Base-by-base conservation (phyloP, 37 sponge, comb jelly and placozoan species). In the Bolinopsis microptera region DNA sequence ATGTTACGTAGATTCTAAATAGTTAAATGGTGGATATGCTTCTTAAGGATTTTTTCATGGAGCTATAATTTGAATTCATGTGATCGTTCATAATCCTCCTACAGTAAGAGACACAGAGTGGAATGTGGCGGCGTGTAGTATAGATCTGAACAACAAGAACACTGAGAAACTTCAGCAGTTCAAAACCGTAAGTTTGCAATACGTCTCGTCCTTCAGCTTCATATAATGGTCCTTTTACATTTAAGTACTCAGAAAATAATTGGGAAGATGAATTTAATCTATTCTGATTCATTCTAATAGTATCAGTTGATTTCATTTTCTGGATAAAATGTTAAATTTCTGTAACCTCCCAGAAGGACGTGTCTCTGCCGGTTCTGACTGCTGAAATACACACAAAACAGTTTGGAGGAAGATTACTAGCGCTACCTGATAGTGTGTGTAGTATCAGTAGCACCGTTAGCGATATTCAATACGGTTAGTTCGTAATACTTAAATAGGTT, bases 391-490 rank as follows among this genome's bases (percentile, higher is more conserved):
- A 48, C 61, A 48, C 5, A 13, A 18, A 5, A 5, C 61, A 48
- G 61, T 48, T 48, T 48, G 61, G 61, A 24, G 75, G 31, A 30
- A n/a, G 75, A 72, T 72, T 72, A 24, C 31, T 28, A 24, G 31
- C 26, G 13, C 5, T 72, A 28, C 75, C 75, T 28, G 75, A 72
- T 21, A 30, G 31, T n/a, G 31, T 72, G 5, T 72, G 75, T 28
- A 23, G 22, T 28, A 24, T 5, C 31, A 72, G 75, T n/a, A 30
- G 31, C 26, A 24, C 75, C 75, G 31, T 72, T n/a, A 72, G 75
- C 75, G 75, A 72, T 28, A 24, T 72, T 5, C 75, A 72, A 72
- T 72, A 24, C 26, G 75, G 75, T 72, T 30, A 72, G 75, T 72
- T n/a, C 18, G 22, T n/a, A 72, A n/a, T n/a, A 13, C 21, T 13